Percentiles rank a stretch among this genome's conserved stretches.
Conservation (phyloP, 2,113 vertebrate species). For the Mesoclemmys tuberculata region DNA sequence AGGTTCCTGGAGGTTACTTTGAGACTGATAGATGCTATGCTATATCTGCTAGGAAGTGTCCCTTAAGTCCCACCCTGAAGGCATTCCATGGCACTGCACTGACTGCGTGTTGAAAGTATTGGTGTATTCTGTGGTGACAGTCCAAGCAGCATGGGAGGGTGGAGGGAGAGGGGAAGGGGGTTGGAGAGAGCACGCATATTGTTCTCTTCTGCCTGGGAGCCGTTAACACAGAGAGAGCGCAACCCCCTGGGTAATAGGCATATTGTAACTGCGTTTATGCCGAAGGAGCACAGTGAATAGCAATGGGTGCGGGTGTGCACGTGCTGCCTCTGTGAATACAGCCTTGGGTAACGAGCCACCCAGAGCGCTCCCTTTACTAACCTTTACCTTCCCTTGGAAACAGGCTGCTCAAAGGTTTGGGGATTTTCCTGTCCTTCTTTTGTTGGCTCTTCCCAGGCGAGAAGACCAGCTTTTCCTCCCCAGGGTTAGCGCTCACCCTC, state of each 20-base stretch:
- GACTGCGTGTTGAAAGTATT: background rate
- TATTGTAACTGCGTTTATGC: background rate
- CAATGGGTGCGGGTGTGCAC: background rate
- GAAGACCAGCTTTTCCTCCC: rapidly evolving
- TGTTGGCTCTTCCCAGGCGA: background rate
- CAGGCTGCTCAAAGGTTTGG: background rate
- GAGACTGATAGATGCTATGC: background rate
- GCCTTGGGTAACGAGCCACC: background rate
- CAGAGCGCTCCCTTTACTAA: background rate
- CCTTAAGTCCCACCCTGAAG: rapidly evolving
- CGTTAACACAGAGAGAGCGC: background rate
- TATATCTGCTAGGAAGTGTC: background rate
- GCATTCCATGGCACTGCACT: background rate
- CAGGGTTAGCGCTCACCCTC: background rate
- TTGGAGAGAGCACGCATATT: background rate
- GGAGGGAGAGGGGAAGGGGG: background rate
- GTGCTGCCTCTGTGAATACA: background rate
- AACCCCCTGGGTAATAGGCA: background rate
- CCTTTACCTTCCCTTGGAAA: background rate
- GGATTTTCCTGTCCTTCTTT: background rate
- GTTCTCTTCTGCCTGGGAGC: background rate
- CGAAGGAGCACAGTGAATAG: background rate
- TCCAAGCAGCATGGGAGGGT: background rate
- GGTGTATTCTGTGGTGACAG: background rate
- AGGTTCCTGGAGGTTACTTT: background rate